Conservation (phyloP, 2,113 vertebrate genomes). For the Amphilophus citrinellus region DNA sequence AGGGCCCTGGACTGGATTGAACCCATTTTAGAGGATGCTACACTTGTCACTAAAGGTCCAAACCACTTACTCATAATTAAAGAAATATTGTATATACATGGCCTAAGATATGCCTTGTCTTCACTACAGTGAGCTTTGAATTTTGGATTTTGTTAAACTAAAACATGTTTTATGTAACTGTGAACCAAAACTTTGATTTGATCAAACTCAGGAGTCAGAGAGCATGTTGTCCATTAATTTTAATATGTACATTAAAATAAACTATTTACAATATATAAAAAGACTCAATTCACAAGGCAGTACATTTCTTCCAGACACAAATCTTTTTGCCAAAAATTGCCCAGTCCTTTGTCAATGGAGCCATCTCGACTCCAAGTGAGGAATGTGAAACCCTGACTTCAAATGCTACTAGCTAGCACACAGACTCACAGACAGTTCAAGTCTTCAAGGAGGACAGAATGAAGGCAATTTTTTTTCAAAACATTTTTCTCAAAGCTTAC, state of each 20-base stretch:
- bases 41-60: conserved; percentile 6
- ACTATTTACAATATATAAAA: conserved; percentile 87
- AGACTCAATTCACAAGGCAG: conserved; percentile 85
- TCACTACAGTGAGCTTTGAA: not conserved
- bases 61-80: not conserved
- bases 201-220: conserved; percentile 45
- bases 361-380: too few species aligned
- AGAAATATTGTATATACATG: not conserved
- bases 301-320: conserved; percentile 79
- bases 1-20: not conserved
- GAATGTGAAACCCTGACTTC: conserved; percentile 79
- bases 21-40: not conserved
- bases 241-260: conserved; percentile 89
- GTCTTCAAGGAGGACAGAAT: conserved; percentile 71
- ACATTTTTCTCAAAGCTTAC: conserved; percentile 87
- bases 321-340: conserved; percentile 84
- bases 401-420: conserved; percentile 23
- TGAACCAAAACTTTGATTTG: not conserved
- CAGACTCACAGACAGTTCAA: conserved; percentile 62
- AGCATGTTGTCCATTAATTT: conserved; percentile 77
- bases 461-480: conserved; percentile 84
- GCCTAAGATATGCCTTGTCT: not conserved
- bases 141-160: not conserved
- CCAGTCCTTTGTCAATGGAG: conserved; percentile 80
- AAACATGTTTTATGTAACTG: not conserved